phyloP scores from a whole-genome alignment of 2,797 vertebrate species.

The Urosaurus nigricauda region DNA sequence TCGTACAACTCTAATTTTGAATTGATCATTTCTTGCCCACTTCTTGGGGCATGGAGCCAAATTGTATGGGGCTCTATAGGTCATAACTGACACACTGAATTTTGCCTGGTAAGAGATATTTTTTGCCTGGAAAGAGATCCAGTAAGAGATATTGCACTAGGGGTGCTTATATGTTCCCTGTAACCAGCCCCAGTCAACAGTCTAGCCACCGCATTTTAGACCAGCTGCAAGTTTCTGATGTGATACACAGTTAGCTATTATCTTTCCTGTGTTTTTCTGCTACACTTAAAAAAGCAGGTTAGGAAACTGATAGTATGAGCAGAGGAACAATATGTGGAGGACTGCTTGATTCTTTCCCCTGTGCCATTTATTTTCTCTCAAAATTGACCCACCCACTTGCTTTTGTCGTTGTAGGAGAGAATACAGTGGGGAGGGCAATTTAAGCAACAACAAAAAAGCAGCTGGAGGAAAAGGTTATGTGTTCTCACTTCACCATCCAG shows the following conservation, averaged over 20 bases:
- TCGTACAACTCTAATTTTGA: not conserved
- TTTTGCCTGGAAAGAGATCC: too few species aligned
- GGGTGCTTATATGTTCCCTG: too few species aligned
- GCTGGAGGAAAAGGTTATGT: not conserved
- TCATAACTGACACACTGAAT: too few species aligned
- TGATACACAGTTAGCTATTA: not conserved
- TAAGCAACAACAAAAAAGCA: not conserved
- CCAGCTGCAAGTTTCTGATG: too few species aligned
- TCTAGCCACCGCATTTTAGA: too few species aligned
- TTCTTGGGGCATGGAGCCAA: too few species aligned
- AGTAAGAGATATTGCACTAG: too few species aligned
- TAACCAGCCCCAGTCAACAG: too few species aligned
- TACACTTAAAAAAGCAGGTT: not conserved
- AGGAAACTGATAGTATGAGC: not conserved
- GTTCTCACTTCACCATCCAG: not conserved
- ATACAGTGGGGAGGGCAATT: not conserved
- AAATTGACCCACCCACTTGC: not conserved
- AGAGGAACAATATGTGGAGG: not conserved
- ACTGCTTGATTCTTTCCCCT: not conserved
- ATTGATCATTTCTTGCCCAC: not conserved
- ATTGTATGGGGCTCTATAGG: too few species aligned
- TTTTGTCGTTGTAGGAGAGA: not conserved
- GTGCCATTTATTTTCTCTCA: not conserved
- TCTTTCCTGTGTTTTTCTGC: not conserved
- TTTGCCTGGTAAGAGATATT: too few species aligned